Conservation (phyloP, 1,140 invertebrate genomes). For the Neodiprion fabricii region DNA sequence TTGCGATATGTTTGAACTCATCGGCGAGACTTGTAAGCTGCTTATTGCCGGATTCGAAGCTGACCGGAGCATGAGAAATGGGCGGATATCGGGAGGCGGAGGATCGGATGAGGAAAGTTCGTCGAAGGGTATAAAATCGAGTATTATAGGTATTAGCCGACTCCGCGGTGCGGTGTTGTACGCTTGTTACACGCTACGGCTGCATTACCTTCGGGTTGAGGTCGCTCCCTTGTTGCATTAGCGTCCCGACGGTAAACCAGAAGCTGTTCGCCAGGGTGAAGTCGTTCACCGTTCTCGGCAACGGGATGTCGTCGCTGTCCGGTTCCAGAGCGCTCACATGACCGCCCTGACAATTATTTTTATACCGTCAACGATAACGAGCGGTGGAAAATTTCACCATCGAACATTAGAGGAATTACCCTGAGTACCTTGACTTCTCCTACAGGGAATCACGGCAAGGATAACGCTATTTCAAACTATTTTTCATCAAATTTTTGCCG, state of each 20-base stretch:
- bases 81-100: too few species aligned
- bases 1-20: too few species aligned
- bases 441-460: conserved; percentile 6
- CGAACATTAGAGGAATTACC: conserved; percentile 42
- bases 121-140: not conserved
- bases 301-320: conserved; percentile 57
- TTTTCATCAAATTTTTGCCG: too few species aligned
- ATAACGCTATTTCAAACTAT: not conserved
- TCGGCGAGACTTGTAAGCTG: too few species aligned
- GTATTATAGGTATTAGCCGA: conserved; percentile 9
- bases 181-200: conserved; percentile 2
- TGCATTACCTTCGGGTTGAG: conserved; percentile 79
- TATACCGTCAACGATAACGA: conserved; percentile 48
- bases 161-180: conserved; percentile 37
- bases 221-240: conserved; percentile 94
- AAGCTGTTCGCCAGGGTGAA: conserved; percentile 84
- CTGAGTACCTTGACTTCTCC: not conserved
- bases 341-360: conserved; percentile 50
- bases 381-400: conserved; percentile 55
- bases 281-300: conserved; percentile 71
- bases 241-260: conserved; percentile 91
- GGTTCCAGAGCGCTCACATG: conserved; percentile 55
- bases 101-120: not conserved
- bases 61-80: too few species aligned
- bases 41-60: too few species aligned